Conservation (phyloP, 2,888 invertebrate species). For the Harpalus rufipes region DNA sequence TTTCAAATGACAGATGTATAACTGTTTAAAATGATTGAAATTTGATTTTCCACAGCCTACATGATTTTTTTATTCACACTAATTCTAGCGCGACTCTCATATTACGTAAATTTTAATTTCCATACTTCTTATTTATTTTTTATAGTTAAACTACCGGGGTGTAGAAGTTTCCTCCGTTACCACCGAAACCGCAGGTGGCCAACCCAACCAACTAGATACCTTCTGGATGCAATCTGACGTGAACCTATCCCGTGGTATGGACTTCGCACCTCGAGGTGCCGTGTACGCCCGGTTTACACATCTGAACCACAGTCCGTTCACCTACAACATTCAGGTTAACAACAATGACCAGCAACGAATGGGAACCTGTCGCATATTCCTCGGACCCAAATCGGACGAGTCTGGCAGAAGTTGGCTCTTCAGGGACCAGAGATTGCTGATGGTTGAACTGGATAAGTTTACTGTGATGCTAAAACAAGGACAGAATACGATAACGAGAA, state of each 20-base stretch:
- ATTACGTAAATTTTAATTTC: no score
- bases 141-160: conserved; percentile 82
- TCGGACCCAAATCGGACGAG: conserved; percentile 84
- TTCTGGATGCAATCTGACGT: conserved; percentile 90
- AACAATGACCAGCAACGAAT: conserved; percentile 76
- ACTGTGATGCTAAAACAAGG: conserved; percentile 83
- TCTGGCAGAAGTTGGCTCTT: conserved; percentile 81
- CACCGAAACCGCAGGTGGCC: conserved; percentile 79
- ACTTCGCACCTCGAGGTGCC: conserved; percentile 88
- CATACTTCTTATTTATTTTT: conserved; percentile 40
- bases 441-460: conserved; percentile 88
- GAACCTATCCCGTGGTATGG: conserved; percentile 88
- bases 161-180: conserved; percentile 81
- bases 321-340: conserved; percentile 78
- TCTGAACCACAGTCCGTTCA: conserved; percentile 86
- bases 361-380: conserved; percentile 85
- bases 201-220: conserved; percentile 82
- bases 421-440: conserved; percentile 82
- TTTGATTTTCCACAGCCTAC: no score
- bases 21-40: no score
- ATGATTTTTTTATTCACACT: no score
- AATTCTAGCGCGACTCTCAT: no score
- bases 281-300: conserved; percentile 88
- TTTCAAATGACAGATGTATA: no score
- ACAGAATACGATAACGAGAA: conserved; percentile 82